Evolutionary conservation across 2,113 vertebrate genomes (phyloP), one percentile per base, ranked within the genome.

Genomic region (Rhinoptilus africanus): DNA sequence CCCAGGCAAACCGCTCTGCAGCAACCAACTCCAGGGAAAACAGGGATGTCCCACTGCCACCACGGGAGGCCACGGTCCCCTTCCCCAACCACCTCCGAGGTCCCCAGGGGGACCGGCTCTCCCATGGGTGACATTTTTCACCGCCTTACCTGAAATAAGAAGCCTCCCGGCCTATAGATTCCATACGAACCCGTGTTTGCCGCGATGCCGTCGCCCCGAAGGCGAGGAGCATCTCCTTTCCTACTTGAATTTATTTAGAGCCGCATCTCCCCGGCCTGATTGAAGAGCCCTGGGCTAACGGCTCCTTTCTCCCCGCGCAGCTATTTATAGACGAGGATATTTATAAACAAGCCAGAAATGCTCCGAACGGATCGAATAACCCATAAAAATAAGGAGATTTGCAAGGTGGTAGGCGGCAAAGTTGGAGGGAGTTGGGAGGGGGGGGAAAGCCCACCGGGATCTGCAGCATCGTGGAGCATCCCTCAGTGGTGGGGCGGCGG

Each of bases 401-500:
- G 93, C 54, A 73, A 57, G 82, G 66, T 6, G 66, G 82, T 48
- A 26, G 1, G 11, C 0, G 4, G 28, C 35, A 5, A n/a, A 15
- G 2, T 30, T 54, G 53, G 53, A 54, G 28, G 27, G 54, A n/a
- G 56, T 14, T 6, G 9, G 15, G 14, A 4, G 3, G 11, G 34
- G 34, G 51, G 35, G 23, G 4, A 8, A 26, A 78, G 12, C 47
- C 23, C 35, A 4, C 14, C 2, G 8, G 22, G 82, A 19, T 18
- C 56, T 12, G 37, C 26, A 10, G 71, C 15, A 2, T 6, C 2
- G 2, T 4, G 37, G 56, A 76, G 69, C 69, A 6, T 64, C 71
- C 19, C 7, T 14, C 2, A 2, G 23, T 14, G 6, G 0, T 1
- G 7, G 62, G 5, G 24, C 5, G 4, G 2, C 0, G 2, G 66